These are phyloP conservation scores for Spongilla lacustris DNA, from an alignment of 37 sponge, comb jelly and placozoan species.

Conservation along the genomic window DNA sequence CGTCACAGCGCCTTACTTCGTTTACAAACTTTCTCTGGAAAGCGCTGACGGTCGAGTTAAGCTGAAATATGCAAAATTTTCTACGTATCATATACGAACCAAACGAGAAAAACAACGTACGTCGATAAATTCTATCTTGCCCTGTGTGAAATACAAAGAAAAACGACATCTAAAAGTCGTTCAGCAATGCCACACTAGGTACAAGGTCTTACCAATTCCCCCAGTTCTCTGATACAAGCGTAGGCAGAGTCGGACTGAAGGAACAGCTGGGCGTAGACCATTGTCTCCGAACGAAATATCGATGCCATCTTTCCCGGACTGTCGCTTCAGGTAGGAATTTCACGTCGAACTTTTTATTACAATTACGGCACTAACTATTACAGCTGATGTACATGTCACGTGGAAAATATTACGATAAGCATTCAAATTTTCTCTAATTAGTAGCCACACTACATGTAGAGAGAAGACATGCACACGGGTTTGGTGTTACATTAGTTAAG, in stretches of 20 bases:
- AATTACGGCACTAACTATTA: too few species aligned
- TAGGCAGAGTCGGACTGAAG: slow-evolving; percentile 89
- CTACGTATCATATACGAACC: background rate
- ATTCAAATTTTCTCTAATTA: too few species aligned
- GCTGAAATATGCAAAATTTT: too few species aligned
- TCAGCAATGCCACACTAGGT: background rate
- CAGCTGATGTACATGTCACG: too few species aligned
- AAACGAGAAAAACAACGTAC: slow-evolving; percentile 33
- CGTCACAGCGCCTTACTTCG: slow-evolving; percentile 83
- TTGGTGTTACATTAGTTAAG: too few species aligned
- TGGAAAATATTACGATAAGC: too few species aligned
- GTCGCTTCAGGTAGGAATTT: too few species aligned
- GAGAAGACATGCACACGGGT: too few species aligned
- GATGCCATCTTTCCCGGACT: slow-evolving; percentile 50
- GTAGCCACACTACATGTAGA: too few species aligned
- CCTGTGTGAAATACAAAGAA: too few species aligned
- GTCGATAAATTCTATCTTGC: slow-evolving; percentile 67
- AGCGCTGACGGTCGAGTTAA: slow-evolving; percentile 82
- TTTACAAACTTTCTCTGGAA: slow-evolving; percentile 88
- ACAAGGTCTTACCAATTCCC: slow-evolving; percentile 62
- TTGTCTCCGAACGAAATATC: slow-evolving; percentile 88
- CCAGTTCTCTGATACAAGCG: slow-evolving; percentile 86
- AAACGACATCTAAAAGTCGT: background rate
- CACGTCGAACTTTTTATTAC: too few species aligned
- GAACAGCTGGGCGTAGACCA: slow-evolving; percentile 88